Conservation (phyloP, 2,888 invertebrate species). For the Gerris lacustris region DNA sequence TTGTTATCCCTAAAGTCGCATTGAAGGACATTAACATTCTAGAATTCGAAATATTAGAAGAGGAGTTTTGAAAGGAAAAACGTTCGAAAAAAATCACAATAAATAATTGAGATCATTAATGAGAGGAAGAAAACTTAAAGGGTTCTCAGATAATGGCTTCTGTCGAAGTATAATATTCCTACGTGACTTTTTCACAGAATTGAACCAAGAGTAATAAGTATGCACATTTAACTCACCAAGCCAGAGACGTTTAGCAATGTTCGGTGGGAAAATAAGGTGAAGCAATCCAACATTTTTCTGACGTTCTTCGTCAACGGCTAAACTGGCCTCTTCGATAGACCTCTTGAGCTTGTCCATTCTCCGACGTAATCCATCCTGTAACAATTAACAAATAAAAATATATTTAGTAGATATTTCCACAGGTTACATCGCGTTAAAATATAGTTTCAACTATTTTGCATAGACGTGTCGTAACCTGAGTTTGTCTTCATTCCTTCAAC, state of each 20-base stretch:
- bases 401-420: not conserved
- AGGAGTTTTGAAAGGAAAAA: too few relatives aligned
- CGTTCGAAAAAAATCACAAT: too few relatives aligned
- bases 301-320: conserved; percentile 81
- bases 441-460: not conserved
- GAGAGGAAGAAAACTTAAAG: too few relatives aligned
- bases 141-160: too few relatives aligned
- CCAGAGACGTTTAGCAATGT: conserved; percentile 88
- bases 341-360: conserved; percentile 90
- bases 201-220: not conserved
- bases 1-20: too few relatives aligned
- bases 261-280: conserved; percentile 87
- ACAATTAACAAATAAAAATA: not conserved
- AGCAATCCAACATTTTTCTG: conserved; percentile 89
- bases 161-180: too few relatives aligned
- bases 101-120: too few relatives aligned
- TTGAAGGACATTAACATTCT: too few relatives aligned
- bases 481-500: too few relatives aligned
- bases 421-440: not conserved
- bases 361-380: conserved; percentile 69
- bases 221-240: conserved; percentile 50
- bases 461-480: not conserved
- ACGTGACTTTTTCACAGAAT: too few relatives aligned
- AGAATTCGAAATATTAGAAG: too few relatives aligned
- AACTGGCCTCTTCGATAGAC: conserved; percentile 84